These are phyloP conservation scores for Enteromius argenteus DNA, from an alignment of 2,797 vertebrate species.

Conservation along the genomic window DNA sequence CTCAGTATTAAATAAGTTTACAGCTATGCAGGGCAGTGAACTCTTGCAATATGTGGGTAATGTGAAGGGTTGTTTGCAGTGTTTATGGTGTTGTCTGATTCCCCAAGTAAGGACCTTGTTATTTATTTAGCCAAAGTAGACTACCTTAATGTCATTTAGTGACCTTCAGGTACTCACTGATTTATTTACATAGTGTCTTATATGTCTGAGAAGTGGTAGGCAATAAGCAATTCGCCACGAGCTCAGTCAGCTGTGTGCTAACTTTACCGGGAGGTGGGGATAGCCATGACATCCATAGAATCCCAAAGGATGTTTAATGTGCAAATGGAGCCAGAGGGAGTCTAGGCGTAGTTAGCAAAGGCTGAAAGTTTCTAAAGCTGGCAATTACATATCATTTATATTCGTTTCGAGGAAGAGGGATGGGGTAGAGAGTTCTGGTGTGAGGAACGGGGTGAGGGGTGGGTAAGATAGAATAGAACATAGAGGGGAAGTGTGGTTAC, in stretches of 20 bases:
- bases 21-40: not conserved
- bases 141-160: slow-evolving; percentile 49
- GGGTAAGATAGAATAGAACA: slow-evolving; percentile 58
- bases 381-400: not conserved
- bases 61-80: slow-evolving; percentile 1
- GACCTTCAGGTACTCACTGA: slow-evolving; percentile 33
- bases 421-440: slow-evolving; percentile 50
- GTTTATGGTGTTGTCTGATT: slow-evolving; percentile 44
- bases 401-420: slow-evolving; percentile 6
- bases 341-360: not conserved
- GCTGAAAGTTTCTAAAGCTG: slow-evolving; percentile 32
- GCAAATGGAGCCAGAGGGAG: slow-evolving; percentile 8
- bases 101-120: slow-evolving; percentile 15
- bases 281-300: slow-evolving; percentile 36
- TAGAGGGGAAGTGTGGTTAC: slow-evolving; percentile 75
- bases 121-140: slow-evolving; percentile 45
- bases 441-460: slow-evolving; percentile 43
- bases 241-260: slow-evolving; percentile 44
- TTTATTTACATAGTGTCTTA: slow-evolving; percentile 55
- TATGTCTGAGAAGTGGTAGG: slow-evolving; percentile 50
- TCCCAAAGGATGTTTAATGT: slow-evolving; percentile 31
- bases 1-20: not conserved
- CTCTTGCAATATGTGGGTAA: slow-evolving; percentile 18
- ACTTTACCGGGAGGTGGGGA: slow-evolving; percentile 44
- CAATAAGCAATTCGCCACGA: slow-evolving; percentile 41